Conservation (phyloP, 1,140 invertebrate species). For the Chironomus tepperi region DNA sequence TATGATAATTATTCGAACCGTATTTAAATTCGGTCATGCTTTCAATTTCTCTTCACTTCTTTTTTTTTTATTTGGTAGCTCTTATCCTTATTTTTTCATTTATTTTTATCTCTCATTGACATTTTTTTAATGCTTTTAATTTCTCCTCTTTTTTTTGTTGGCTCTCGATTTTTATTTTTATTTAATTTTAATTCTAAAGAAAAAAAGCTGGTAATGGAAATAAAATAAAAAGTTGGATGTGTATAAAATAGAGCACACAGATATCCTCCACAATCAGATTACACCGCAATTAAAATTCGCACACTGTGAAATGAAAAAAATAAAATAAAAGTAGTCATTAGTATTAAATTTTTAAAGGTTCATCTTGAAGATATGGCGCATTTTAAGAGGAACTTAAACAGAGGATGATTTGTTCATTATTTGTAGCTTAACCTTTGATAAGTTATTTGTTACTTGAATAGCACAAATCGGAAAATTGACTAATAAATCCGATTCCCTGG, state of each 20-base stretch:
- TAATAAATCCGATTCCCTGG: too few species aligned
- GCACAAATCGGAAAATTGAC: too few species aligned
- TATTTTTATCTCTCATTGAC: not conserved
- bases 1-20: constrained; percentile 15
- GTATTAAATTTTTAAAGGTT: not conserved
- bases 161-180: too few species aligned
- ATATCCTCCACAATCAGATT: not conserved
- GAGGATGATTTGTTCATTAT: too few species aligned
- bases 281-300: constrained; percentile 1
- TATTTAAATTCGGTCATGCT: constrained; percentile 19
- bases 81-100: not conserved
- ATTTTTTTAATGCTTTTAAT: not conserved
- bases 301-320: not conserved
- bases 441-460: too few species aligned
- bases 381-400: too few species aligned
- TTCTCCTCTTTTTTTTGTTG: not conserved
- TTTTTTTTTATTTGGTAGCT: too few species aligned
- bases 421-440: too few species aligned
- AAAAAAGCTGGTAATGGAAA: not conserved
- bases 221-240: too few species aligned
- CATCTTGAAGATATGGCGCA: too few species aligned
- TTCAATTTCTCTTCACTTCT: not conserved
- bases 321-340: not conserved
- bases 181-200: not conserved
- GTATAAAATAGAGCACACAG: too few species aligned